These are phyloP conservation scores for Diglossa cyanea DNA, from an alignment of 2,797 vertebrate species.

Conservation along the genomic window DNA sequence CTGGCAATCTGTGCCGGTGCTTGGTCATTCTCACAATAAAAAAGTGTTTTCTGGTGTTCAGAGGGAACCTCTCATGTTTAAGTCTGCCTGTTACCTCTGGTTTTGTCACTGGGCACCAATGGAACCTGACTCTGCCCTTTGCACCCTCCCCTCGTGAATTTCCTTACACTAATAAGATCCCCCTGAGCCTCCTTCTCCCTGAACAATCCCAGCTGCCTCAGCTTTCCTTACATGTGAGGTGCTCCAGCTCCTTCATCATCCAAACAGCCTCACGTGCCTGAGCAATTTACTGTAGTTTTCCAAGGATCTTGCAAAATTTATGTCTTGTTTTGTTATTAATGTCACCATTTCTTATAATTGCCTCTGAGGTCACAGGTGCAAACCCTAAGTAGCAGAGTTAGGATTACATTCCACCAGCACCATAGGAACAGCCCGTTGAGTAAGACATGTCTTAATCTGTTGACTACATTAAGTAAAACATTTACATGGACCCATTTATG, in stretches of 20 bases:
- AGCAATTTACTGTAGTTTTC: background rate
- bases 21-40: background rate
- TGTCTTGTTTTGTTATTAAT: background rate
- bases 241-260: background rate
- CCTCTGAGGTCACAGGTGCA: background rate
- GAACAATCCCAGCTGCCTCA: background rate
- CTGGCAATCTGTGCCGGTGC: background rate
- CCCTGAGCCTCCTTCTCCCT: background rate
- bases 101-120: background rate
- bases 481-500: background rate
- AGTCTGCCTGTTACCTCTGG: background rate
- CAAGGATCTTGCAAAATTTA: background rate
- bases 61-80: background rate
- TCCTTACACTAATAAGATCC: background rate
- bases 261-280: background rate
- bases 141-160: background rate
- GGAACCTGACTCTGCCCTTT: background rate
- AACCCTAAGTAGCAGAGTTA: background rate
- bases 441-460: background rate
- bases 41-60: background rate
- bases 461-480: background rate
- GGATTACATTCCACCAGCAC: background rate
- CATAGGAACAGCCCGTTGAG: background rate
- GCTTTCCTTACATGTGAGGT: background rate
- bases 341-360: background rate